Base-by-base conservation (phyloP, 2,888 invertebrate genomes). In the Cyaniris semiargus region DNA sequence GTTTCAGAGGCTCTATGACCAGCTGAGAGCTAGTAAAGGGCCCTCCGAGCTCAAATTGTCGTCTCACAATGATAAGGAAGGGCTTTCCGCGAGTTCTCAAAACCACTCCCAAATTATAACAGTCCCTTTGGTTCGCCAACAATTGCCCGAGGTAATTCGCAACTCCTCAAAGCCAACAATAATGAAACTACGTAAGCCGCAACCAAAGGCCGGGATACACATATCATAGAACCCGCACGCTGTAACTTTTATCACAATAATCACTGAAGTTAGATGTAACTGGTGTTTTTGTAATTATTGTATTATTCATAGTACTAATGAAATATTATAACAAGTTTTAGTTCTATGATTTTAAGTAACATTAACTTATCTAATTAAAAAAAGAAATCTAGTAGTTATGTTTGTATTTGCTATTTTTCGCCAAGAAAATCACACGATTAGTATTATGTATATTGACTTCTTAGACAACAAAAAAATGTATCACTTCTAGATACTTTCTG, bases 121-220 rank as follows among this genome's bases (percentile, higher is more conserved):
- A 66, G 66, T 31, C 66, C 27, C 66, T 66, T 66, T 66, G 66
- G 66, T 31, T 66, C 27, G 66, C 66, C 27, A 66, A 66, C 66
- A 66, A 66, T 66, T 66, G 66, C 66, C 66, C 66, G 66, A 66
- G 66, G 66, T 66, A 66, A 66, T 66, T 66, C 66, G 66, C 66
- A 66, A 66, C 66, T 66, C 60, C 60, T 66, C 66, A 66, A 66
- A 66, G 66, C 66, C 27, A 60, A 66, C 66, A 27, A 31, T 66
- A 31, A 38, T 66, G 44, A 38, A 38, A 38, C 60, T 76, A 66
- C 75, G 38, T 60, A 34, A 76, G 58, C 75, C 66, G 66, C 31
- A 31, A 66, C 27, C 27, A 27, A 27, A 27, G 66, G 60, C 60
- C 23, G 13, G 27, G 10, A 10, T 23, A 58, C 21, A 66, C 66